Evolutionary conservation across 2,888 invertebrate genomes (phyloP), one percentile per base, ranked within the genome.

Genomic region (Rhogogaster chlorosoma): DNA sequence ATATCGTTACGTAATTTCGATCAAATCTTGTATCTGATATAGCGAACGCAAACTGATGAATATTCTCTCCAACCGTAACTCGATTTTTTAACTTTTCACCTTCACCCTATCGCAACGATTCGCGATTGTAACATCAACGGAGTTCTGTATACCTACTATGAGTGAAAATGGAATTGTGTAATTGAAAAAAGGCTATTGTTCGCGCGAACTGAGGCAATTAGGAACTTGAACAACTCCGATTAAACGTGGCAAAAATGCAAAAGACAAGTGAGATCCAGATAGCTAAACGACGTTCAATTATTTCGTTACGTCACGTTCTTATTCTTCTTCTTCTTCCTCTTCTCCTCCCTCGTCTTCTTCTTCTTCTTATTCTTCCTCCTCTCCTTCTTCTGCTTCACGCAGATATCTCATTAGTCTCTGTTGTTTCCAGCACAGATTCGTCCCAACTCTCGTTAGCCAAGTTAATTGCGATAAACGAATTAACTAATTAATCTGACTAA

Each of bases 321-420:
- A 42, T 32, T 67, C 67, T 29, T 67, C 67, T 29, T 67, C 29
- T 29, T 32, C 32, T 67, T 12, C 61, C 26, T 12, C 61, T 57
- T 57, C 64, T 64, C 12, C 32, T 61, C 67, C 18, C 12, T 42
- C 42, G 15, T 67, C 64, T 0, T 67, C 15, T 2, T 67, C 64
- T 9, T 64, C 29, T 29, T 64, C 2, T 29, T 64, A 5, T 29
- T 64, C 64, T 12, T 29, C 15, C 83, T 85, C 84, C 86, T 84
- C 84, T 73, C n/a, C 86, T 86, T 87, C 85, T 86, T 84, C 61
- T 29, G 18, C 53, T 61, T 61, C 75, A 57, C n/a, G 38, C 45
- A 22, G 77, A 84, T 64, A 84, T 80, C 80, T 80, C 80, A 64
- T 64, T 80, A 80, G 61, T 61, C 80, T 61, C 61, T 29, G 38